These are phyloP conservation scores for Nomada ruficornis DNA, from an alignment of 2,888 invertebrate genomes.

Conservation along the genomic window DNA sequence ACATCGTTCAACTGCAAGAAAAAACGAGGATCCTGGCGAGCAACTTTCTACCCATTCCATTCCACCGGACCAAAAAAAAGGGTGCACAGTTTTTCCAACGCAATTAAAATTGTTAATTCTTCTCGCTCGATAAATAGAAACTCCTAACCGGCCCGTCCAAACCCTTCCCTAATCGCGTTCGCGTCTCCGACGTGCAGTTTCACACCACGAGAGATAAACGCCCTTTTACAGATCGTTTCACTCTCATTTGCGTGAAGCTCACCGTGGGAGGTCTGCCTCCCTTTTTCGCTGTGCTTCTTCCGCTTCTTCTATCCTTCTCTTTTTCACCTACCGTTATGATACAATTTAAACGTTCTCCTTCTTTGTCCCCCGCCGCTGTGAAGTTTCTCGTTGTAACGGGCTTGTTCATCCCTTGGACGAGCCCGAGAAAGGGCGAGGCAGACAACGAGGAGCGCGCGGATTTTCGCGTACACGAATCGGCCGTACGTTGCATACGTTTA, in stretches of 20 bases:
- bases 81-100: not conserved
- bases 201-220: constrained; percentile 60
- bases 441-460: constrained; percentile 76
- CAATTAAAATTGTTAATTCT: constrained; percentile 39
- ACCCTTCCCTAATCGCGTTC: constrained; percentile 31
- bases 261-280: constrained; percentile 62
- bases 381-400: constrained; percentile 66
- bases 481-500: constrained; percentile 69
- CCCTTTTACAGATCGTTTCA: constrained; percentile 63
- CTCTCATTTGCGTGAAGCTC: constrained; percentile 63
- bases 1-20: not conserved
- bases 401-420: constrained; percentile 74
- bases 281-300: constrained; percentile 58
- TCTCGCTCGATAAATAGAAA: constrained; percentile 25
- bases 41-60: not conserved
- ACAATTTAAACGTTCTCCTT: constrained; percentile 39
- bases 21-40: not conserved
- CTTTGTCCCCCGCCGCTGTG: not conserved
- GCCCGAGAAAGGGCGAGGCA: constrained; percentile 24
- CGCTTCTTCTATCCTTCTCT: constrained; percentile 24
- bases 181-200: constrained; percentile 38
- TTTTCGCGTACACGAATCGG: constrained; percentile 63
- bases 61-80: not conserved
- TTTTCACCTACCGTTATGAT: constrained; percentile 32
- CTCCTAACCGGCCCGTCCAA: constrained; percentile 18